Evolutionary conservation across 2,797 vertebrate genomes (phyloP).

Genomic region (Notamacropus eugenii): DNA sequence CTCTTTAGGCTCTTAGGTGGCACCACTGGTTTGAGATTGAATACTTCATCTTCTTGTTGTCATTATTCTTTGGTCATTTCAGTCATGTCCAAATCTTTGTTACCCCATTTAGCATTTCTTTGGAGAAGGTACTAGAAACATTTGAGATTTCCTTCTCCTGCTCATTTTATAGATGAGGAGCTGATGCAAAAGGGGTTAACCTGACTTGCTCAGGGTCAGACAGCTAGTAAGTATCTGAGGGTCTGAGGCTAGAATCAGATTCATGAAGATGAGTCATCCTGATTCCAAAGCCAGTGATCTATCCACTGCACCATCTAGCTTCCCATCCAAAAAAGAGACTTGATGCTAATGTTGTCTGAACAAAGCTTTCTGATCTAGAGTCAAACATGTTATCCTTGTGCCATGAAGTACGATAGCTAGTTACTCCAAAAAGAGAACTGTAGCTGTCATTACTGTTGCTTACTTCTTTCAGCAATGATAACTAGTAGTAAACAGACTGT

Average conservation of each 20-base stretch:
- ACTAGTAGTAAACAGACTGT: neutral
- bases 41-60: neutral
- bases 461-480: conserved; percentile 27
- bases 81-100: neutral
- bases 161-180: neutral
- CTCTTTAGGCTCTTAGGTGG: neutral
- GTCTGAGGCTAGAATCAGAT: neutral
- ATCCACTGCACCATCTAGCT: neutral
- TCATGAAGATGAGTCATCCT: neutral
- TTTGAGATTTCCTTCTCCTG: neutral
- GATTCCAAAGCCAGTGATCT: neutral
- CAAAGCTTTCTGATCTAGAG: neutral
- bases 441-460: neutral
- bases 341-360: neutral
- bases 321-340: neutral
- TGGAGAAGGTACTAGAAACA: neutral
- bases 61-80: neutral
- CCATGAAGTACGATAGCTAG: neutral
- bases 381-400: neutral
- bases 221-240: neutral
- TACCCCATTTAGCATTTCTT: neutral
- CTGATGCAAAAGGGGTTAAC: neutral
- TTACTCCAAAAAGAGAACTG: neutral
- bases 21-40: neutral
- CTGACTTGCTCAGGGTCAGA: neutral